Evolutionary conservation across 1,140 invertebrate genomes (phyloP), one percentile per base, ranked within the genome.

Genomic region (Leptoteleia sp.): DNA sequence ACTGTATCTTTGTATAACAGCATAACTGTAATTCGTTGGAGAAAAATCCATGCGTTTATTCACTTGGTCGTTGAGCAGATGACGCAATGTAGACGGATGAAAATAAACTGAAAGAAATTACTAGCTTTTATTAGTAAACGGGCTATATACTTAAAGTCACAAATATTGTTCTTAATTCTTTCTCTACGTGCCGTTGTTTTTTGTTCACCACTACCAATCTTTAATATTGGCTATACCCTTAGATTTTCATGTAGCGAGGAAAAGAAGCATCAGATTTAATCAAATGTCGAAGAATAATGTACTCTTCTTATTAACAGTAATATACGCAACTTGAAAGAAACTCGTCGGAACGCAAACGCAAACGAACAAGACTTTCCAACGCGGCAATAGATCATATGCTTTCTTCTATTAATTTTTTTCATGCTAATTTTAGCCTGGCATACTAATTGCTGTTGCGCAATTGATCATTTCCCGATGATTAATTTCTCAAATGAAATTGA

Each of bases 1-100:
- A 62, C 57, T 62, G 57, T 62, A 62, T 16, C 12, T 13, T 11
- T 27, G 4, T 12, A 19, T 57, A 40, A 57, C 38, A 57, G 37
- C 13, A n/a, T 29, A 57, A 57, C 54, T 31, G 38, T 57, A 31
- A 17, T 8, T 31, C 31, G 31, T 43, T 7, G 19, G 12, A 5
- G 25, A 40, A 40, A 40, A 31, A 43, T 40, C 0, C 13, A 40
- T 1, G 19, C 35, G 19, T 42, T 25, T 19, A 29, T 31, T 55
- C 12, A n/a, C 16, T 17, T n/a, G n/a, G n/a, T n/a, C 38, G 4
- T 7, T 13, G 6, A 38, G 29, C 52, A 55, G 54, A 43, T 43
- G 54, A 57, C 27, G 35, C 47, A 35, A 50, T 6, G 35, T 13
- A 27, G n/a, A n/a, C n/a, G n/a, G n/a, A n/a, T n/a, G n/a, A n/a